Percentiles rank a stretch among this genome's conserved stretches.
Conservation (phyloP, 2,888 invertebrate species). For the Anagyrus pseudococci region DNA sequence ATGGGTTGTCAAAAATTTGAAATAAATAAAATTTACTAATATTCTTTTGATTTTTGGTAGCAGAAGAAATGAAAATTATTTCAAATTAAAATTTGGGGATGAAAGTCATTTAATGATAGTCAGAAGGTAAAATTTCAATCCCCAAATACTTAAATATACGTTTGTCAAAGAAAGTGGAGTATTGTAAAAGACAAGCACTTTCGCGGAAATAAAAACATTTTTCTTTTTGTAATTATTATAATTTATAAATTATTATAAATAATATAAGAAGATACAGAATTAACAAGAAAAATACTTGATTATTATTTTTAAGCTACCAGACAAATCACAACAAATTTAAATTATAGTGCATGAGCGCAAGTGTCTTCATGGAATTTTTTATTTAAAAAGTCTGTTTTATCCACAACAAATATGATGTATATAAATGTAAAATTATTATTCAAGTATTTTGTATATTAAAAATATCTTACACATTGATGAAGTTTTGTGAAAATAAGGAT, state of each 20-base stretch:
- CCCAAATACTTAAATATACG: neutral
- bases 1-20: neutral
- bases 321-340: no score
- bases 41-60: neutral
- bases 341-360: no score
- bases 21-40: neutral
- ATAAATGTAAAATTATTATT: slow-evolving; percentile 24
- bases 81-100: no score
- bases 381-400: no score
- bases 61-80: neutral
- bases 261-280: no score
- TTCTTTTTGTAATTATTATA: no score
- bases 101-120: neutral
- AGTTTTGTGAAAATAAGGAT: slow-evolving; percentile 32
- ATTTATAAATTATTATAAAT: no score
- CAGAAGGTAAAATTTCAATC: neutral
- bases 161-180: neutral
- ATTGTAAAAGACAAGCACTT: no score
- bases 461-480: slow-evolving; percentile 33
- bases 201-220: no score
- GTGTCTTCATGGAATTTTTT: no score
- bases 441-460: slow-evolving; percentile 30
- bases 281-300: no score
- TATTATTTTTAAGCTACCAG: no score
- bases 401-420: slow-evolving; percentile 16